Percentiles rank a stretch among this genome's conserved stretches.
Evolutionary conservation across 1,140 invertebrate genomes (phyloP).

Genomic region (Drosophila tsacasi): DNA sequence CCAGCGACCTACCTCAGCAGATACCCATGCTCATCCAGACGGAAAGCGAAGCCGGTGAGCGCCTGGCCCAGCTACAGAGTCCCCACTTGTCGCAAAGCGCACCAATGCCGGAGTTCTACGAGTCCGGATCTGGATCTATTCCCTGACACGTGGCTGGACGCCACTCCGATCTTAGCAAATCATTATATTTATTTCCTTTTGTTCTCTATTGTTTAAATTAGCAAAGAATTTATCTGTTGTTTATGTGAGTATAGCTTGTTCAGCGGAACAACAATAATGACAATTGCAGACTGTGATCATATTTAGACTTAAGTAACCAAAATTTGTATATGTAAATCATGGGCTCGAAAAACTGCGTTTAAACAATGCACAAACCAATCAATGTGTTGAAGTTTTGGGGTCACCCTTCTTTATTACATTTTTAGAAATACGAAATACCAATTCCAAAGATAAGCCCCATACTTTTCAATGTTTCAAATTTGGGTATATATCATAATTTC

Average conservation of each 20-base stretch:
- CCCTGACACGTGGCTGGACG: conserved; percentile 50
- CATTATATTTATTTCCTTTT: conserved; percentile 45
- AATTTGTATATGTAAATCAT: conserved; percentile 17
- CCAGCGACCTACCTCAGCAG: conserved; percentile 87
- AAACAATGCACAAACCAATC: conserved; percentile 50
- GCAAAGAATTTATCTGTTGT: conserved; percentile 3
- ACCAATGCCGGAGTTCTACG: conserved; percentile 46
- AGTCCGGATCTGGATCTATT: conserved; percentile 60
- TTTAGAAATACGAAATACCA: background rate
- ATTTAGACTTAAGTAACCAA: conserved; percentile 65
- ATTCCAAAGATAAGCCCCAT: background rate
- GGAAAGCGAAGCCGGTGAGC: conserved; percentile 65
- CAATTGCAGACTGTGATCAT: conserved; percentile 69
- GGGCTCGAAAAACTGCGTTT: background rate
- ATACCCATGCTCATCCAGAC: conserved; percentile 86
- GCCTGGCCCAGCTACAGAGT: conserved; percentile 54
- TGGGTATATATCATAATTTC: background rate
- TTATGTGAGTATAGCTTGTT: conserved; percentile 42
- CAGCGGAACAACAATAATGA: conserved; percentile 13
- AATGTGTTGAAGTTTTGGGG: background rate
- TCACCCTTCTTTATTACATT: background rate
- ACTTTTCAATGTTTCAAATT: too few species aligned
- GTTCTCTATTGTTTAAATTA: conserved; percentile 22
- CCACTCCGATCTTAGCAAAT: conserved; percentile 29
- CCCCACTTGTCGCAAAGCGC: conserved; percentile 27